Conservation (phyloP, 2,797 vertebrate genomes). For the Lepilemur septentrionalis region DNA sequence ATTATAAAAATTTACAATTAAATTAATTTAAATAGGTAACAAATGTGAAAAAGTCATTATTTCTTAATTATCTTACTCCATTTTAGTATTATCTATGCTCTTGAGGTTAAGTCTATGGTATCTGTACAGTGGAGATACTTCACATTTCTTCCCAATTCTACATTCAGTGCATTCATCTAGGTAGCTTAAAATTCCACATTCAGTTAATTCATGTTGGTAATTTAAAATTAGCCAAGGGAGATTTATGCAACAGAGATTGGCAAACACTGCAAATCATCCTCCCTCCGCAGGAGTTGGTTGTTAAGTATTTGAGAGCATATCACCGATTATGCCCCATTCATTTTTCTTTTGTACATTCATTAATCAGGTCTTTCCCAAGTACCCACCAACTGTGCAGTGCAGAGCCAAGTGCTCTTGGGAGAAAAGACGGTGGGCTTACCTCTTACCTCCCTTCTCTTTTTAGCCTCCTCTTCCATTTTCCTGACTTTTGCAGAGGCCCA, state of each 20-base stretch:
- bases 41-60: not conserved
- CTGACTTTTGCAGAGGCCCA: not conserved
- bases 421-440: not conserved
- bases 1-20: not conserved
- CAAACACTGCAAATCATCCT: not conserved
- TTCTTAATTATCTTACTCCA: not conserved
- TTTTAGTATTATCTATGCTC: not conserved
- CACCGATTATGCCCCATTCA: not conserved
- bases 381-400: not conserved
- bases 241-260: not conserved
- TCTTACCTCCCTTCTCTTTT: not conserved
- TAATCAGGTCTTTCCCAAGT: not conserved
- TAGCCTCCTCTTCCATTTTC: not conserved
- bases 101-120: not conserved
- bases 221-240: not conserved
- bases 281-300: not conserved
- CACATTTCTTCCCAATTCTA: not conserved
- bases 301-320: not conserved
- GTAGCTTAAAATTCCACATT: not conserved
- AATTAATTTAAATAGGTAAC: not conserved
- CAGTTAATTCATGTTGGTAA: not conserved
- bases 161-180: not conserved
- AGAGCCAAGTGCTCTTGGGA: not conserved
- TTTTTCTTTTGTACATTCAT: not conserved
- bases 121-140: not conserved